Percentiles rank a stretch among this genome's conserved stretches.
Evolutionary conservation across 2,113 vertebrate genomes (phyloP).

Genomic region (Maccullochella peelii): DNA sequence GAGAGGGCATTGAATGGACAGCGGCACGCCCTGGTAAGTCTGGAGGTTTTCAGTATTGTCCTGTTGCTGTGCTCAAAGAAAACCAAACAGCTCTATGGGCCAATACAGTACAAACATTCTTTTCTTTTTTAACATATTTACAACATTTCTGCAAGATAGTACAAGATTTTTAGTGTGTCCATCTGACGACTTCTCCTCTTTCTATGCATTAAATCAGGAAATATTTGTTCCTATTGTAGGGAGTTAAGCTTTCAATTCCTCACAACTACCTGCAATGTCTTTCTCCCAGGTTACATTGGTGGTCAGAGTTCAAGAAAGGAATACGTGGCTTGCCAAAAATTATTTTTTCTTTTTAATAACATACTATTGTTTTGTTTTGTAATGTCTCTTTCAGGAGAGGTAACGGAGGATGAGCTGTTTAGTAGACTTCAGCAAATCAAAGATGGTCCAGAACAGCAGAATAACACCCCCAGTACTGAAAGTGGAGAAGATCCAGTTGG

Average conservation of each 20-base stretch:
- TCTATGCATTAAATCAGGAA: constrained; percentile 9
- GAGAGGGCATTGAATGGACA: constrained; percentile 78
- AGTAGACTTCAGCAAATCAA: constrained; percentile 96
- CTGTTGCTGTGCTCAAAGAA: constrained; percentile 68
- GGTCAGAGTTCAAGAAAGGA: constrained; percentile 10
- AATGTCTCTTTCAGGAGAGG: constrained; percentile 89
- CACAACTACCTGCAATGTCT: background rate
- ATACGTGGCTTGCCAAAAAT: background rate
- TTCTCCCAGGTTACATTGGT: background rate
- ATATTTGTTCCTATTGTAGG: constrained; percentile 22
- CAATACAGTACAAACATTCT: constrained; percentile 20
- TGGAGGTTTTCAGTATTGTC: constrained; percentile 76
- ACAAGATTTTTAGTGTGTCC: background rate
- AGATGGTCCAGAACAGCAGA: constrained; percentile 90
- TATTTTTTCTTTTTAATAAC: background rate
- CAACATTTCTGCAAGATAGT: background rate
- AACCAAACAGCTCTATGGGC: constrained; percentile 47
- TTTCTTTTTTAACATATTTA: background rate
- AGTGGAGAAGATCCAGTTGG: constrained; percentile 88
- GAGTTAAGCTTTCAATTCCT: background rate
- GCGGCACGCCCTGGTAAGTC: constrained; percentile 82
- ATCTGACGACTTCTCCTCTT: background rate
- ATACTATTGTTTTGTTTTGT: constrained; percentile 16
- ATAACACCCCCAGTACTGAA: constrained; percentile 52
- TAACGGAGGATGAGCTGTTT: constrained; percentile 95